phyloP scores from a whole-genome alignment of 1,140 invertebrate genomes.

The Penaeus vannamei region DNA sequence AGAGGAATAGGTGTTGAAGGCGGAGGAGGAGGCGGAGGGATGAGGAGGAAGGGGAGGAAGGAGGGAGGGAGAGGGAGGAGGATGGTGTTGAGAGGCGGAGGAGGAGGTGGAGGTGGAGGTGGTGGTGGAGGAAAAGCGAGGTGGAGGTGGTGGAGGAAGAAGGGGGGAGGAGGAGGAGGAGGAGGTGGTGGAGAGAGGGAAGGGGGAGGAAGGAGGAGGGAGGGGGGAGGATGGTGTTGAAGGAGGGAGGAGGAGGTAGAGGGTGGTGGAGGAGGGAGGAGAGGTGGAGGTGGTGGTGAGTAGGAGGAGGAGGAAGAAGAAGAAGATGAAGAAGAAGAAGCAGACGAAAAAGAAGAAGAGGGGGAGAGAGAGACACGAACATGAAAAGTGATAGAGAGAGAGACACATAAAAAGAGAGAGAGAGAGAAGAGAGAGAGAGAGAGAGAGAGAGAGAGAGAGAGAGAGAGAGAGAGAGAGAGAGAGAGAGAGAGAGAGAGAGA shows the following conservation, averaged over 20 bases:
- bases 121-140: background rate
- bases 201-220: background rate
- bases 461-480: background rate
- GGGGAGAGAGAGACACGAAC: conserved; percentile 21
- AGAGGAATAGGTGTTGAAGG: background rate
- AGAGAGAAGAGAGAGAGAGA: background rate
- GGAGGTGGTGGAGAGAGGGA: background rate
- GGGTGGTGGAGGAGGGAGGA: background rate
- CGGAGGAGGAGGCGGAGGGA: background rate
- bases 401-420: background rate
- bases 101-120: background rate
- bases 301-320: background rate
- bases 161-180: background rate
- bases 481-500: background rate
- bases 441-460: background rate
- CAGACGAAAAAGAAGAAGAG: background rate
- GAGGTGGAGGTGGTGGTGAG: background rate
- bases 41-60: background rate
- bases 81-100: too few species aligned
- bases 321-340: background rate
- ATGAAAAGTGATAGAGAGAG: background rate
- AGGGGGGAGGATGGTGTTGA: background rate
- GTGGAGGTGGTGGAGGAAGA: too few species aligned
- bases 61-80: too few species aligned
- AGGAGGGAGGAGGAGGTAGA: background rate